Evolutionary conservation across 2,888 invertebrate genomes (phyloP).

Genomic region (Oscheius sp.): DNA sequence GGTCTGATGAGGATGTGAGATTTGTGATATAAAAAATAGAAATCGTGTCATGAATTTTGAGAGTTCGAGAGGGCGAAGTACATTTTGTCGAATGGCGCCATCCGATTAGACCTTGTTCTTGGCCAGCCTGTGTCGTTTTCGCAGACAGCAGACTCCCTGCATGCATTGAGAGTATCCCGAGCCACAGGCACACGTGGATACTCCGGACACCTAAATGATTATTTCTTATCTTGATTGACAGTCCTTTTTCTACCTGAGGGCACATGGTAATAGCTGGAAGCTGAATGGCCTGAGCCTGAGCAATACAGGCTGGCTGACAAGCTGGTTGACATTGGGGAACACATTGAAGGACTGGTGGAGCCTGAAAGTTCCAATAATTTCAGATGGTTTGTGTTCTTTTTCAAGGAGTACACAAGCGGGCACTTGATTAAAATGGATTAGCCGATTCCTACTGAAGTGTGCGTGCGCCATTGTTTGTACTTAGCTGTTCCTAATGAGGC

Average conservation of each 20-base stretch:
- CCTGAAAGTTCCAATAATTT: too few relatives aligned
- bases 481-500: slow-evolving; percentile 28
- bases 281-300: slow-evolving; percentile 48
- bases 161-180: slow-evolving; percentile 65
- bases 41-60: slow-evolving; percentile 19
- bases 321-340: slow-evolving; percentile 62
- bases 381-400: too few relatives aligned
- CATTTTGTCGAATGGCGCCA: not conserved
- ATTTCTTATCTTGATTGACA: not conserved
- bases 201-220: slow-evolving; percentile 19
- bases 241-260: slow-evolving; percentile 35
- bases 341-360: slow-evolving; percentile 57
- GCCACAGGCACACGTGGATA: slow-evolving; percentile 56
- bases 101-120: slow-evolving; percentile 48
- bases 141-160: slow-evolving; percentile 66
- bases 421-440: not conserved
- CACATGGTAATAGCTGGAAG: slow-evolving; percentile 58
- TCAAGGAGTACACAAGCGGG: not conserved
- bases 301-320: slow-evolving; percentile 57
- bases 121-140: slow-evolving; percentile 60
- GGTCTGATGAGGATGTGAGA: slow-evolving; percentile 2
- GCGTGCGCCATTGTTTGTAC: slow-evolving; percentile 26
- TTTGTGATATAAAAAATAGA: not conserved
- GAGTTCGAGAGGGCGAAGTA: slow-evolving; percentile 20
- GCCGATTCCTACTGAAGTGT: slow-evolving; percentile 21